These are phyloP conservation scores for Myripristis murdjan DNA, from an alignment of 2,797 vertebrate genomes.

Conservation along the genomic window DNA sequence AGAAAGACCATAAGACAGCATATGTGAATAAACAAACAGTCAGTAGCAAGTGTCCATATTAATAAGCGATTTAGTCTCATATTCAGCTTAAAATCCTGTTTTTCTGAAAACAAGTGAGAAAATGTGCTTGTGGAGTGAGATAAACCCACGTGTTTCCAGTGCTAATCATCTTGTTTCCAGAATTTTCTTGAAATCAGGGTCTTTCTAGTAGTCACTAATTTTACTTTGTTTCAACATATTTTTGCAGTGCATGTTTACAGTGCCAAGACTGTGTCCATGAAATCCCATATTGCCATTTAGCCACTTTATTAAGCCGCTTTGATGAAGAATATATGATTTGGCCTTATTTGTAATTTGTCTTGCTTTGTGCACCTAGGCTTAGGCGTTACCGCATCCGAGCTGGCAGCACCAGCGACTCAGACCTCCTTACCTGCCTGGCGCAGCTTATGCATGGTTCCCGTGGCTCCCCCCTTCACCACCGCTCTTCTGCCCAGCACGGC, in stretches of 20 bases:
- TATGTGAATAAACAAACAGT: not conserved
- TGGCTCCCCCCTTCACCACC: slow-evolving; percentile 88
- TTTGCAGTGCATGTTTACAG: no score
- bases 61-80: no score
- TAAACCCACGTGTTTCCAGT: no score
- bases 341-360: slow-evolving; percentile 2
- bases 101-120: no score
- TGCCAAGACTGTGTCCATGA: not conserved
- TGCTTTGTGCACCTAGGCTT: slow-evolving; percentile 80
- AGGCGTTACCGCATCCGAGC: slow-evolving; percentile 94
- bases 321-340: slow-evolving; percentile 5
- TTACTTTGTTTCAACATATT: no score
- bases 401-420: slow-evolving; percentile 94
- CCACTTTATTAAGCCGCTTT: not conserved
- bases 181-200: no score
- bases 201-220: no score
- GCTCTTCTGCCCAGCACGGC: slow-evolving; percentile 86
- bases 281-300: not conserved
- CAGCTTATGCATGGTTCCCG: slow-evolving; percentile 93
- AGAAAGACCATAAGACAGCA: not conserved
- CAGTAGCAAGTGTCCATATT: no score
- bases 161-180: no score
- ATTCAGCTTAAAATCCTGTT: no score
- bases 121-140: no score
- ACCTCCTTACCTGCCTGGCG: slow-evolving; percentile 95